A percentile compares a stretch with the other conserved stretches of the same genome.
These are phyloP conservation scores for Herpetotheres cachinnans DNA, from an alignment of 2,113 vertebrate species.

Conservation along the genomic window DNA sequence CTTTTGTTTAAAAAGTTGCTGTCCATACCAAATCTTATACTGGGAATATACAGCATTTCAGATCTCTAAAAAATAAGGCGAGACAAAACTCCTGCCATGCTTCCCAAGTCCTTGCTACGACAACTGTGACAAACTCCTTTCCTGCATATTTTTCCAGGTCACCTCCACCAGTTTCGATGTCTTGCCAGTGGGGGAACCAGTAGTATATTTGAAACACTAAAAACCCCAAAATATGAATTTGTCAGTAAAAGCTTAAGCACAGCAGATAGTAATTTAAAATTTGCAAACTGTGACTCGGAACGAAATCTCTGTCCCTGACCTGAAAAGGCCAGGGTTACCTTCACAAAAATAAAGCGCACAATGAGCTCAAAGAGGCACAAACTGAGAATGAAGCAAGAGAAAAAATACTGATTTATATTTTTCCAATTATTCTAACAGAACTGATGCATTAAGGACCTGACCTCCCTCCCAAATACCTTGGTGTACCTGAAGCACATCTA, in stretches of 20 bases:
- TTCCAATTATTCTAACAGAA: background rate
- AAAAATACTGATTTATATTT: background rate
- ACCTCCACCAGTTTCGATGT: background rate
- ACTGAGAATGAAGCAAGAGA: background rate
- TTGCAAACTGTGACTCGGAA: background rate
- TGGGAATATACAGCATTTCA: background rate
- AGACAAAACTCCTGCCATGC: background rate
- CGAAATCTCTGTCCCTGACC: background rate
- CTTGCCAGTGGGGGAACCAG: background rate
- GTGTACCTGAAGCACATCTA: background rate
- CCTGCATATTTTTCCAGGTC: background rate
- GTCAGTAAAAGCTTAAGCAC: background rate
- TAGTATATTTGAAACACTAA: background rate
- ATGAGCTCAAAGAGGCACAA: background rate
- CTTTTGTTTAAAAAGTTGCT: background rate
- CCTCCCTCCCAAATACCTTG: background rate
- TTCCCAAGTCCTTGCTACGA: background rate
- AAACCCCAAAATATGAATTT: background rate
- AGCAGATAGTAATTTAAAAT: background rate
- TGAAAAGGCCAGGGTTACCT: background rate
- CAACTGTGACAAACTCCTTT: background rate
- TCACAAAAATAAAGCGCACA: background rate
- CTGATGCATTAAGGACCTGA: background rate
- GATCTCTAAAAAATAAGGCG: background rate
- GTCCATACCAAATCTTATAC: background rate